A percentile compares a stretch with the other conserved stretches of the same genome.
phyloP scores from a whole-genome alignment of 1,140 invertebrate species.

The Drosophila paulistorum region DNA sequence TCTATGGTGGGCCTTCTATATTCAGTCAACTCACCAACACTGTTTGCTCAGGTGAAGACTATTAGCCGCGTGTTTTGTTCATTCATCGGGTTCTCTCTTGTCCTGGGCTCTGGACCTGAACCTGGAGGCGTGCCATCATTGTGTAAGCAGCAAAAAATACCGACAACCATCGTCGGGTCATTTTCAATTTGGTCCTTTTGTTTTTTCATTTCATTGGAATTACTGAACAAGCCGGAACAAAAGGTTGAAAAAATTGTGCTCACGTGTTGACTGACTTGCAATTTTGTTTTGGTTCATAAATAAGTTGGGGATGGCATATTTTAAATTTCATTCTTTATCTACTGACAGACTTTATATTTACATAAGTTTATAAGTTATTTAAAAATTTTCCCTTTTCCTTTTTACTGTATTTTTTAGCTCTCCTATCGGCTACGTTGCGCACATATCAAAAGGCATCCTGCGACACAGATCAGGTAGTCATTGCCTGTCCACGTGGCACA shows the following conservation, averaged over 20 bases:
- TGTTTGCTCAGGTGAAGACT: slow-evolving; percentile 28
- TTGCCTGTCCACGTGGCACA: slow-evolving; percentile 93
- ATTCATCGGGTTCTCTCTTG: slow-evolving; percentile 4
- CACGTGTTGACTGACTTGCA: slow-evolving; percentile 23
- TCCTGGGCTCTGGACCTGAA: neutral
- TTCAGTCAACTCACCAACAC: neutral
- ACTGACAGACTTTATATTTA: neutral
- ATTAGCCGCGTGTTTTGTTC: slow-evolving; percentile 9
- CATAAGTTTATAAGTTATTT: neutral
- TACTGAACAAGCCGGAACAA: neutral
- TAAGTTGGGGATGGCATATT: neutral
- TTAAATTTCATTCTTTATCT: neutral
- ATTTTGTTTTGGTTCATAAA: slow-evolving; percentile 3
- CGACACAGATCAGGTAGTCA: slow-evolving; percentile 92
- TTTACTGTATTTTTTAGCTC: slow-evolving; percentile 85
- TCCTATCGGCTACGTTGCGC: slow-evolving; percentile 93
- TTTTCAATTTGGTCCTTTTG: slow-evolving; percentile 44
- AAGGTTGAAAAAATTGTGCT: neutral
- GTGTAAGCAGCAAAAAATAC: slow-evolving; percentile 11
- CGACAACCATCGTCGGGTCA: slow-evolving; percentile 31
- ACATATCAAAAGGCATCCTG: slow-evolving; percentile 94
- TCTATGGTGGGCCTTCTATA: neutral
- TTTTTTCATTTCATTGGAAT: slow-evolving; percentile 13
- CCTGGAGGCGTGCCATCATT: slow-evolving; percentile 4
- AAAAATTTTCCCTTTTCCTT: neutral